phyloP scores from a whole-genome alignment of 1,140 invertebrate species.

The Cephus cinctus region DNA sequence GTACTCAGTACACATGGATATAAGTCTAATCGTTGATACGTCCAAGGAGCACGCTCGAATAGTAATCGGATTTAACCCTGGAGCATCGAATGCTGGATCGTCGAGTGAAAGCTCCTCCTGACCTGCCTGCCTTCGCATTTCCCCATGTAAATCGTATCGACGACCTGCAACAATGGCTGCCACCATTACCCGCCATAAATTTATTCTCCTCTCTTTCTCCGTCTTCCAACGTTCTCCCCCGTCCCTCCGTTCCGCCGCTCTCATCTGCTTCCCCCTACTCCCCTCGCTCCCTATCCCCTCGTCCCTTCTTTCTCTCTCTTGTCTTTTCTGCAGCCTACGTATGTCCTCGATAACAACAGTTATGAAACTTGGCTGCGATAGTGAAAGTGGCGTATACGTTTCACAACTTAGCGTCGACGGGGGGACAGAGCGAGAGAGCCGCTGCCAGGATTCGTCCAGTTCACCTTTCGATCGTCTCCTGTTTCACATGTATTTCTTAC shows the following conservation, averaged over 20 bases:
- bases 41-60: too few species aligned
- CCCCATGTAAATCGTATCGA: background rate
- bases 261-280: background rate
- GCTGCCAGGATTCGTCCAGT: too few species aligned
- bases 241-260: background rate
- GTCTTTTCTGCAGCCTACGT: constrained; percentile 18
- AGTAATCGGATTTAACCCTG: too few species aligned
- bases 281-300: background rate
- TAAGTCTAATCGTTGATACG: too few species aligned
- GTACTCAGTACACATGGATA: too few species aligned
- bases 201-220: too few species aligned
- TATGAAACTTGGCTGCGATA: constrained; percentile 48
- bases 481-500: constrained; percentile 12
- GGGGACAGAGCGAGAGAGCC: too few species aligned
- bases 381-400: constrained; percentile 49
- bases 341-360: constrained; percentile 51
- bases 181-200: too few species aligned
- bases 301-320: background rate
- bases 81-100: too few species aligned
- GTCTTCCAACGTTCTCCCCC: too few species aligned
- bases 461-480: constrained; percentile 5
- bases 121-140: too few species aligned
- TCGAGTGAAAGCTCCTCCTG: too few species aligned
- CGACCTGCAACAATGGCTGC: background rate
- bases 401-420: constrained; percentile 39